Evolutionary conservation across 2,797 vertebrate species (phyloP).

Genomic region (Gobionotothen gibberifrons): DNA sequence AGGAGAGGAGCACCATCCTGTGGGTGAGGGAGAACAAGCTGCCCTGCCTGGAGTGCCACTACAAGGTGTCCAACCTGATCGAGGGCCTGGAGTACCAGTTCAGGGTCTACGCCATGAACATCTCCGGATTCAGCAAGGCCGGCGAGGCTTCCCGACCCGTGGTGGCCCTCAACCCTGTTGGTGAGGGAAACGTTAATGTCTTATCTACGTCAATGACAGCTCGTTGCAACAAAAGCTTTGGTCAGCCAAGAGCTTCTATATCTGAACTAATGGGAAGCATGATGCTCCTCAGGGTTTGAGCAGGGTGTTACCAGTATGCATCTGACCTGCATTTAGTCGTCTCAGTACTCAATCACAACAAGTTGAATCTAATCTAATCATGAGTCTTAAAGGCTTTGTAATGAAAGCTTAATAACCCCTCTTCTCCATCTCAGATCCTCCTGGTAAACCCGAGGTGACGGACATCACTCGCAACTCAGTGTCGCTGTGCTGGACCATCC

Average conservation of each 20-base stretch:
- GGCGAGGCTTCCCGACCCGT: slow-evolving; percentile 96
- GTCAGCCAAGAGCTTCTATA: too few species aligned
- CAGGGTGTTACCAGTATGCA: too few species aligned
- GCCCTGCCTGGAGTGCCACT: slow-evolving; percentile 93
- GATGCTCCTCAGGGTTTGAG: too few species aligned
- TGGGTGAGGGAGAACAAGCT: slow-evolving; percentile 99
- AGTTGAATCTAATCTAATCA: too few species aligned
- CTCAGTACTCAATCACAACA: too few species aligned
- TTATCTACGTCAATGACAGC: not conserved
- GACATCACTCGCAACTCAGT: slow-evolving; percentile 94
- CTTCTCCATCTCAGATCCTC: slow-evolving; percentile 85
- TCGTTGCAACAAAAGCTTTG: not conserved
- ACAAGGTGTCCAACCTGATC: slow-evolving; percentile 92
- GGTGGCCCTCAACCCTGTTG: slow-evolving; percentile 96
- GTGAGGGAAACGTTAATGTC: slow-evolving; percentile 80
- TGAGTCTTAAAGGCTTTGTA: not conserved
- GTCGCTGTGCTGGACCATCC: slow-evolving; percentile 92
- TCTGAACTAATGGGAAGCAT: too few species aligned
- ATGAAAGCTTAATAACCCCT: not conserved
- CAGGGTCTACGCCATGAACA: slow-evolving; percentile 96
- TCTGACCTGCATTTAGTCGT: too few species aligned
- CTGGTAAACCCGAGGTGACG: slow-evolving; percentile 94
- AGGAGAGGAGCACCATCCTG: slow-evolving; percentile 98
- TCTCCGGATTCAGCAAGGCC: slow-evolving; percentile 97
- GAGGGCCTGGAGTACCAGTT: slow-evolving; percentile 99